Conservation (phyloP, 1,140 invertebrate species). For the Procambarus virginalis region DNA sequence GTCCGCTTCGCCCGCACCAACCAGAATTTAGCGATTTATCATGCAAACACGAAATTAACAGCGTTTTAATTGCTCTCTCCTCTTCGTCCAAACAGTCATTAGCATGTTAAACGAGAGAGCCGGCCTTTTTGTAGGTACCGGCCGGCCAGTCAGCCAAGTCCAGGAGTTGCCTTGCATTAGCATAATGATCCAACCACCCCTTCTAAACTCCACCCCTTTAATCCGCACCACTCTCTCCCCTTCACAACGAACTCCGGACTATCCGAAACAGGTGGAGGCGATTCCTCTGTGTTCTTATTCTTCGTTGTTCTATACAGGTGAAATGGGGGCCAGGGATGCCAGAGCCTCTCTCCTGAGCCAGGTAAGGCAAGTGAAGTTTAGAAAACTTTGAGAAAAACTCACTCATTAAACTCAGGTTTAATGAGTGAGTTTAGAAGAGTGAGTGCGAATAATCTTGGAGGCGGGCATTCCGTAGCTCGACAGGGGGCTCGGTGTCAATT, state of each 20-base stretch:
- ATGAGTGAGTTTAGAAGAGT: background rate
- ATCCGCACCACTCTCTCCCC: background rate
- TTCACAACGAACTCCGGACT: background rate
- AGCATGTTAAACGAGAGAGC: slow-evolving; percentile 43
- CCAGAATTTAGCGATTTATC: slow-evolving; percentile 52
- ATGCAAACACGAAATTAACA: slow-evolving; percentile 64
- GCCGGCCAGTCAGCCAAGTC: slow-evolving; percentile 12
- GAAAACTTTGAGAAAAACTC: too few species aligned
- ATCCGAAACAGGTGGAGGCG: background rate
- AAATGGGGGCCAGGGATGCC: background rate
- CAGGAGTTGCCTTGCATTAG: slow-evolving; percentile 49
- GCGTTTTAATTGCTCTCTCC: slow-evolving; percentile 56
- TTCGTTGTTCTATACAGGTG: background rate
- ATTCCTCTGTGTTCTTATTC: background rate
- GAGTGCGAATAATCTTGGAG: slow-evolving; percentile 9
- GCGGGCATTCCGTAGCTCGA: slow-evolving; percentile 15
- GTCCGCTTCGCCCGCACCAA: background rate
- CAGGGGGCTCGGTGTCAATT: slow-evolving; percentile 46
- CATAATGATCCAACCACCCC: slow-evolving; percentile 43
- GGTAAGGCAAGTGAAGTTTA: too few species aligned
- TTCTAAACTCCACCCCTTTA: slow-evolving; percentile 7
- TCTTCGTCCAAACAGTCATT: slow-evolving; percentile 61
- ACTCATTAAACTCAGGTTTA: background rate
- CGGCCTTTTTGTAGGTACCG: slow-evolving; percentile 28
- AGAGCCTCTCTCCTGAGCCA: too few species aligned